Percentiles rank a stretch among this genome's conserved stretches.
phyloP scores from a whole-genome alignment of 2,797 vertebrate genomes.

The Danio aesculapii region DNA sequence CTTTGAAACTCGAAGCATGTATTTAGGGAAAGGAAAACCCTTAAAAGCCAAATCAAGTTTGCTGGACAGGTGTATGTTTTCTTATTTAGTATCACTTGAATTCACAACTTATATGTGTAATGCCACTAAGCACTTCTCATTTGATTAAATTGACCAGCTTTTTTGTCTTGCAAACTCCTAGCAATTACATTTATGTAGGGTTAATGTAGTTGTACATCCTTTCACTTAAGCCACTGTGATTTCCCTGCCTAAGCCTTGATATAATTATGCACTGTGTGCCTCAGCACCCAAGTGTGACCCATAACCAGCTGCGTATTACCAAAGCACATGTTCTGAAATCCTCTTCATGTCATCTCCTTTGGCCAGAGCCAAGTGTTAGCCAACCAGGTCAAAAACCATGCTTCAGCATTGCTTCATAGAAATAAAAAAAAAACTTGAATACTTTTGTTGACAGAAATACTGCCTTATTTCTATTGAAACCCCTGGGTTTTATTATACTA shows the following conservation, averaged over 20 bases:
- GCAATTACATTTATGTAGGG: conserved; percentile 6
- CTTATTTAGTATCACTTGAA: neutral
- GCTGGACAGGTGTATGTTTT: neutral
- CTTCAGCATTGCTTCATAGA: conserved; percentile 21
- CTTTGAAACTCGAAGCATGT: conserved; percentile 71
- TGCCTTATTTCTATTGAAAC: conserved; percentile 32
- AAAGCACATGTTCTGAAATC: conserved; percentile 43
- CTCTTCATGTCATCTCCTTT: neutral
- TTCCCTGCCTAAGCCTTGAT: conserved; percentile 37
- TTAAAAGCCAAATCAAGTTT: conserved; percentile 38
- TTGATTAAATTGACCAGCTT: conserved; percentile 7
- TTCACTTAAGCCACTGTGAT: conserved; percentile 26
- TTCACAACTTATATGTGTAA: conserved; percentile 23
- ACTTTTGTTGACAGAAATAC: conserved; percentile 14
- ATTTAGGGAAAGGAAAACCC: conserved; percentile 33
- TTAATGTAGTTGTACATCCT: conserved; percentile 13
- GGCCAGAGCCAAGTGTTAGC: neutral
- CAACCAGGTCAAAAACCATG: conserved; percentile 19
- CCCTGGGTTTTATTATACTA: conserved; percentile 19
- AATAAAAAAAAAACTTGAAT: conserved; percentile 35
- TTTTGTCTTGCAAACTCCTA: neutral
- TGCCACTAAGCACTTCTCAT: conserved; percentile 3
- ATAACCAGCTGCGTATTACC: conserved; percentile 35
- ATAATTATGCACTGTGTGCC: conserved; percentile 36
- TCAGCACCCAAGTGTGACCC: conserved; percentile 23